phyloP scores from a whole-genome alignment of 2,797 vertebrate genomes.

The Chanos chanos region DNA sequence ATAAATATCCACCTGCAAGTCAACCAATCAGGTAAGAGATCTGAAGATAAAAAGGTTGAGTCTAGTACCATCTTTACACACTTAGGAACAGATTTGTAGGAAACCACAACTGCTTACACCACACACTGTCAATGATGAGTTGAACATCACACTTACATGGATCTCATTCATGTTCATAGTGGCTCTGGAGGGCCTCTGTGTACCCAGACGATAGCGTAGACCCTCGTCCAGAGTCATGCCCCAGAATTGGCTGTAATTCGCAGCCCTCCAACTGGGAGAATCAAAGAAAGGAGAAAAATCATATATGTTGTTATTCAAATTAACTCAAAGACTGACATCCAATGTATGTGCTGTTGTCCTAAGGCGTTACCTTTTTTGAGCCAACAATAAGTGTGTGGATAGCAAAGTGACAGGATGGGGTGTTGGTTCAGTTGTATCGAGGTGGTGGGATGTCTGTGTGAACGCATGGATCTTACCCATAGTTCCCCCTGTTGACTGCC shows the following conservation, averaged over 20 bases:
- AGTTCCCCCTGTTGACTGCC: conserved; percentile 79
- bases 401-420: not conserved
- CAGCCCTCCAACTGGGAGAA: conserved; percentile 82
- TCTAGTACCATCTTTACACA: no score
- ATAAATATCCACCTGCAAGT: no score
- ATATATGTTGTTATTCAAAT: no score
- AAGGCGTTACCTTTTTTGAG: no score
- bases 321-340: no score
- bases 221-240: conserved; percentile 93
- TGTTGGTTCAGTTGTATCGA: not conserved
- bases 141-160: conserved; percentile 69
- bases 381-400: not conserved
- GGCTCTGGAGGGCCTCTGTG: conserved; percentile 79
- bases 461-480: conserved; percentile 72
- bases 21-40: no score
- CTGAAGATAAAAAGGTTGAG: no score
- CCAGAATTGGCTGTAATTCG: conserved; percentile 89
- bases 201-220: conserved; percentile 86
- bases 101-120: no score
- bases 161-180: conserved; percentile 97
- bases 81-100: no score
- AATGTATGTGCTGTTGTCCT: not conserved
- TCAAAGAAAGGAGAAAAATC: not conserved
- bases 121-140: no score
- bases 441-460: no score